These are phyloP conservation scores for Malurus elegans DNA, from an alignment of 2,113 vertebrate species.

Conservation along the genomic window DNA sequence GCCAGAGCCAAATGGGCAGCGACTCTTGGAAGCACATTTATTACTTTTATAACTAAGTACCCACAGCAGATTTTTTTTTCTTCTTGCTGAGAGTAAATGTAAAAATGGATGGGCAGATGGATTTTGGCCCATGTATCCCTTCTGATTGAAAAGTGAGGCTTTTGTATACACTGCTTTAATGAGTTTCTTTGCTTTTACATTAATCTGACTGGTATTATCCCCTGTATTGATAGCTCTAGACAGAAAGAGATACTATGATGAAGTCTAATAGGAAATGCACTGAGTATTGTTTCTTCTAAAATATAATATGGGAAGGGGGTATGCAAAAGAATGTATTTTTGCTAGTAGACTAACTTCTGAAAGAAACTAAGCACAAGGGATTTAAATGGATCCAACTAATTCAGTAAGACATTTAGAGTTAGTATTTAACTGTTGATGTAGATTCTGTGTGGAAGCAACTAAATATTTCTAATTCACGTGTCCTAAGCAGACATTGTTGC, in stretches of 20 bases:
- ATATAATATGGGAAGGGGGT: slow-evolving; percentile 56
- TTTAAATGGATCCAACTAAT: slow-evolving; percentile 61
- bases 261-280: slow-evolving; percentile 78
- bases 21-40: slow-evolving; percentile 13
- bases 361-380: slow-evolving; percentile 77
- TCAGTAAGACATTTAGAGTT: slow-evolving; percentile 62
- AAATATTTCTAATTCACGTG: slow-evolving; percentile 55
- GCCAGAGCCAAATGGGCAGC: neutral
- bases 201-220: slow-evolving; percentile 66
- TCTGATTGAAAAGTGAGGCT: slow-evolving; percentile 12
- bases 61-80: neutral
- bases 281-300: slow-evolving; percentile 75
- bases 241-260: slow-evolving; percentile 62
- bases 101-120: neutral
- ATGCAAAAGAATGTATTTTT: slow-evolving; percentile 78
- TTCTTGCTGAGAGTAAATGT: neutral
- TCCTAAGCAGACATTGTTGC: slow-evolving; percentile 41
- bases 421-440: slow-evolving; percentile 73
- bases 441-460: slow-evolving; percentile 66
- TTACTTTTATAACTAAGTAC: neutral
- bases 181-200: slow-evolving; percentile 59
- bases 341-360: slow-evolving; percentile 74
- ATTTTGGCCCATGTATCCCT: neutral
- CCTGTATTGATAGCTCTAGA: slow-evolving; percentile 65
- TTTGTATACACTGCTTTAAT: slow-evolving; percentile 50